phyloP scores from a whole-genome alignment of 1,140 invertebrate genomes.

The Belonocnema kinseyi region DNA sequence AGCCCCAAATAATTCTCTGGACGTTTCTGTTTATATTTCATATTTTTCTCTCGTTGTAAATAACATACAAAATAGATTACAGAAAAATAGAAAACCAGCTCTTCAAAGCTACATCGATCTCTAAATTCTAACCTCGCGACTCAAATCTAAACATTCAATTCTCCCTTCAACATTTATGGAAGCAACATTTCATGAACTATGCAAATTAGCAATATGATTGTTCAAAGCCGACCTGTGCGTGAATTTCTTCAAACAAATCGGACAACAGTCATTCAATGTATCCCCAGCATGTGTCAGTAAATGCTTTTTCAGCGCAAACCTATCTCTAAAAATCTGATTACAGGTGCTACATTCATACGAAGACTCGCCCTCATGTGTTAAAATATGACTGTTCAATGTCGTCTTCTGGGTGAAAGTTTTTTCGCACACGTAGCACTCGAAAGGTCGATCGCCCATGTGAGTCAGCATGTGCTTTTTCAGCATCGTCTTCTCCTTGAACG shows the following conservation, averaged over 20 bases:
- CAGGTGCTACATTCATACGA: slow-evolving; percentile 82
- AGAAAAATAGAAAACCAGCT: not conserved
- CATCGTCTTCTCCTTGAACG: slow-evolving; percentile 76
- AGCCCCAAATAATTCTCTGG: not conserved
- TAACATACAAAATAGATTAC: slow-evolving; percentile 7
- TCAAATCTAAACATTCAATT: not conserved
- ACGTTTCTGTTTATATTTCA: not conserved
- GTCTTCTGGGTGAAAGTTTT: slow-evolving; percentile 77
- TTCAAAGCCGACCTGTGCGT: slow-evolving; percentile 66
- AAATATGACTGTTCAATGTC: slow-evolving; percentile 81
- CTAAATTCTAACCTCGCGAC: not conserved
- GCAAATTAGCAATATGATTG: slow-evolving; percentile 65
- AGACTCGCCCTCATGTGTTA: slow-evolving; percentile 83
- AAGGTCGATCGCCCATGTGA: slow-evolving; percentile 77
- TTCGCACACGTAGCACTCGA: slow-evolving; percentile 76
- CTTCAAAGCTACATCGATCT: not conserved
- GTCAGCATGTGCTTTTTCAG: slow-evolving; percentile 75
- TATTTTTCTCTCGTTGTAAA: not conserved
- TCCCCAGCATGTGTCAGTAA: slow-evolving; percentile 80
- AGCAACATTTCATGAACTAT: slow-evolving; percentile 62
- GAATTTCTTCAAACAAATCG: slow-evolving; percentile 71
- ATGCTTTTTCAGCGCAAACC: slow-evolving; percentile 61
- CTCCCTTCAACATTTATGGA: slow-evolving; percentile 41
- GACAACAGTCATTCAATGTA: slow-evolving; percentile 81
- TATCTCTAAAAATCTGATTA: slow-evolving; percentile 63